Evolutionary conservation across 2,113 vertebrate genomes (phyloP), one percentile per base, ranked within the genome.

Genomic region (Chaenocephalus aceratus): DNA sequence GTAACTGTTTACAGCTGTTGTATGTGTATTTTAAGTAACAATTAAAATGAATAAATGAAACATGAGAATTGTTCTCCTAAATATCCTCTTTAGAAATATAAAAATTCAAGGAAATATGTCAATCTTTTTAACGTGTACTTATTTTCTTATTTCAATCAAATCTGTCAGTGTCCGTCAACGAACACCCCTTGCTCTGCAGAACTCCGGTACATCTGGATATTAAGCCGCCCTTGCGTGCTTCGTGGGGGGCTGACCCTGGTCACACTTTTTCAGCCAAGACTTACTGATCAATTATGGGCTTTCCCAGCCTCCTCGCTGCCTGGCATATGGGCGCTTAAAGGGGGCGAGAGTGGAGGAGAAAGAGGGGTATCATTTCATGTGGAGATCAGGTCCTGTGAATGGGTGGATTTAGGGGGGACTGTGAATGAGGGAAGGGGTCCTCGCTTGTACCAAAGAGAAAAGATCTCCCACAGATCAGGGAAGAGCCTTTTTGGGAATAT

Each of bases 401-500:
- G 95, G 91, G 85, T 88, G 93, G 93, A 94, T 94, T 95, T 93
- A 91, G 88, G 77, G 78, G 89, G 68, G 86, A 86, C 64, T 83
- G 82, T 92, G 92, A 93, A 94, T 88, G 49, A 89, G 86, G 63
- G 70, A 85, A 72, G 79, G 91, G 92, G 69, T 90, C 81, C 76
- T 85, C 34, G 77, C 89, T 92, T 93, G 90, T 91, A 88, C 84
- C 85, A 68, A 77, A 86, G 83, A 90, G 94, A 93, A 88, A 75
- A 89, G 92, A 89, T 90, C 93, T 89, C 94, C 95, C 91, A 89
- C 94, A 95, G 94, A 92, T 94, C 86, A 89, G 93, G 92, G 91
- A 89, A 94, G 96, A 96, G 96, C 85, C 86, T 79, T 91, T 97
- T 96, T 94, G 91, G 94, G 95, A 97, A 96, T 97, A 97, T 97